These are phyloP conservation scores for Zonitis immaculata DNA, from an alignment of 2,888 invertebrate species.

Conservation along the genomic window DNA sequence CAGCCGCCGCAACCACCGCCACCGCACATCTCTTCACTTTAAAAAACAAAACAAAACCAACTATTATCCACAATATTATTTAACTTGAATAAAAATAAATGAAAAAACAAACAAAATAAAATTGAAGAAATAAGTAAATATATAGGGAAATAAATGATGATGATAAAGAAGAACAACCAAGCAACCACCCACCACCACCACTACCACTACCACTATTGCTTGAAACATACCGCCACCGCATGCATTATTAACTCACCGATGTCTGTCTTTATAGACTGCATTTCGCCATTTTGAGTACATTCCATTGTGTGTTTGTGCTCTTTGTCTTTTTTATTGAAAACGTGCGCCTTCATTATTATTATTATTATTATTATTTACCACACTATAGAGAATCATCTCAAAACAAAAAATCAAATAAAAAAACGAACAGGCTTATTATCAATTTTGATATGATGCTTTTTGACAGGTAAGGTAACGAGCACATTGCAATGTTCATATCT, in stretches of 20 bases:
- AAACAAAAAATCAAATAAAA: no score
- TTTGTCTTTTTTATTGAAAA: conserved; percentile 25
- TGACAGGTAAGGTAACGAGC: conserved; percentile 24
- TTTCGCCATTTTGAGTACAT: conserved; percentile 34
- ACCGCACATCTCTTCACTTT: background rate
- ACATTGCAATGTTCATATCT: conserved; percentile 24
- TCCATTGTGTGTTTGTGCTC: conserved; percentile 22
- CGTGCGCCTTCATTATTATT: conserved; percentile 9
- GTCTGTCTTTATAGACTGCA: conserved; percentile 29
- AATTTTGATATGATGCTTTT: conserved; percentile 14
- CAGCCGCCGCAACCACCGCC: no score
- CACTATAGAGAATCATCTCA: no score
- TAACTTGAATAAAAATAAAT: background rate
- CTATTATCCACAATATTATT: background rate
- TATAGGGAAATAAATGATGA: background rate
- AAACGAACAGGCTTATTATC: background rate
- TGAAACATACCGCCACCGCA: conserved; percentile 14
- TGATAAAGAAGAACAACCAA: conserved; percentile 9
- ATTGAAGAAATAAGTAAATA: no score
- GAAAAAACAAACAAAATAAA: no score
- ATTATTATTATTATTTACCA: no score
- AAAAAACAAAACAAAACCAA: background rate
- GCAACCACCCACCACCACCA: no score
- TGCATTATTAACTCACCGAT: conserved; percentile 31
- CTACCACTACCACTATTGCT: conserved; percentile 6